These are phyloP conservation scores for Dinocampus coccinellae DNA, from an alignment of 2,888 invertebrate species.

Conservation along the genomic window DNA sequence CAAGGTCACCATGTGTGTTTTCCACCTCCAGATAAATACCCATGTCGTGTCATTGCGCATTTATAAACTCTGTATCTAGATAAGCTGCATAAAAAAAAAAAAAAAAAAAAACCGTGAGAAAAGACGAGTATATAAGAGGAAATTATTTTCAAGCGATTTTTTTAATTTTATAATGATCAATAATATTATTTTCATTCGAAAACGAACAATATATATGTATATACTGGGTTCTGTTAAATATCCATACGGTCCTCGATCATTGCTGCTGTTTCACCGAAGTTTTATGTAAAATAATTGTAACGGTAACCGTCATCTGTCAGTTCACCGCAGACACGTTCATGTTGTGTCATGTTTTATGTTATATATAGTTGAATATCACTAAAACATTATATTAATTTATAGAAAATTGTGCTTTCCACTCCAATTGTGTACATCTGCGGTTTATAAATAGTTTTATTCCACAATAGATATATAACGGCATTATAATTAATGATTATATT, in stretches of 20 bases:
- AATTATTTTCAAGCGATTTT: background rate
- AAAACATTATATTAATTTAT: background rate
- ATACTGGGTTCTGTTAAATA: background rate
- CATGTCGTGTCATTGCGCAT: conserved; percentile 17
- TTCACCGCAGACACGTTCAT: conserved; percentile 24
- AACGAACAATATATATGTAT: background rate
- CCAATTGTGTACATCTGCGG: too few relatives aligned
- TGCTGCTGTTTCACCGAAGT: conserved; percentile 6
- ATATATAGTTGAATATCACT: too few relatives aligned
- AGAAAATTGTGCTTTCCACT: too few relatives aligned
- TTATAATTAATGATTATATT: too few relatives aligned
- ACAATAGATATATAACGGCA: too few relatives aligned
- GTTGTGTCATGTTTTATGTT: background rate
- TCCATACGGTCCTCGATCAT: background rate
- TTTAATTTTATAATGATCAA: background rate
- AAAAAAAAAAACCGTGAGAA: too few relatives aligned
- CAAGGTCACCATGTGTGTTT: conserved; percentile 20
- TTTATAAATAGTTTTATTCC: too few relatives aligned
- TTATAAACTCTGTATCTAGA: conserved; percentile 2
- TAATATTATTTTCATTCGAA: too few relatives aligned
- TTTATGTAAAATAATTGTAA: conserved; percentile 32
- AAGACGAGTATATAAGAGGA: too few relatives aligned
- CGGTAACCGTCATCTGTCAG: conserved; percentile 41
- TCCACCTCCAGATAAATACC: background rate
- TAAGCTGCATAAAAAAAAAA: too few relatives aligned